A percentile compares a stretch with the other conserved stretches of the same genome.
Evolutionary conservation across 2,113 vertebrate species (phyloP).

Genomic region (Isichthys henryi): DNA sequence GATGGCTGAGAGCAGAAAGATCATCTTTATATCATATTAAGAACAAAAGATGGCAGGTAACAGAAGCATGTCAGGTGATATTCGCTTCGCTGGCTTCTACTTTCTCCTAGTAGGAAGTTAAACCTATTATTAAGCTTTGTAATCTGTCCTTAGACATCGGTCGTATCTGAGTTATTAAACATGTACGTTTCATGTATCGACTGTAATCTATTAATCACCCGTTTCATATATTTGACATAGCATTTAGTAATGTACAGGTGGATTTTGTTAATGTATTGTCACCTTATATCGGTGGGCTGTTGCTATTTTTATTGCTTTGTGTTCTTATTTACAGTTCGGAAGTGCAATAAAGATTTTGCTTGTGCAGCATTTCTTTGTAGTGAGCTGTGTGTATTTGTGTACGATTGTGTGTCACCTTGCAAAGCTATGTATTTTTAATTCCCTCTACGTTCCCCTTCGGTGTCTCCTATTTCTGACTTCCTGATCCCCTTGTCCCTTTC

Average conservation of each 20-base stretch:
- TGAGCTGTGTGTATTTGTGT: not conserved
- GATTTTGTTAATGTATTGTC: conserved; percentile 13
- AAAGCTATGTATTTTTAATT: not conserved
- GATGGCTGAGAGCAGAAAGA: not conserved
- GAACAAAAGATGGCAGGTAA: not conserved
- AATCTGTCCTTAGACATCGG: not conserved
- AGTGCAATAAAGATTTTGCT: conserved; percentile 58
- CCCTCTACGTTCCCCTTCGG: not conserved
- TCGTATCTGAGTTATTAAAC: not conserved
- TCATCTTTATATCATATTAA: not conserved
- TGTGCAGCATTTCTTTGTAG: not conserved
- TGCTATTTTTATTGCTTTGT: conserved; percentile 36
- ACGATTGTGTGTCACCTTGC: not conserved
- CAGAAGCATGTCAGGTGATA: not conserved
- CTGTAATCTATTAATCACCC: not conserved
- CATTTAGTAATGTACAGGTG: not conserved
- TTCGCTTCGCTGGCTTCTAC: not conserved
- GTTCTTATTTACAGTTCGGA: conserved; percentile 32
- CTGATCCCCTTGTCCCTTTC: conserved; percentile 9
- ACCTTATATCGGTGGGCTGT: conserved; percentile 21
- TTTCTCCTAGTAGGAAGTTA: not conserved
- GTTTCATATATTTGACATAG: not conserved
- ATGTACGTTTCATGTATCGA: not conserved
- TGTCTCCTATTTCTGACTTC: not conserved
- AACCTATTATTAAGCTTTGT: not conserved